phyloP scores from a whole-genome alignment of 2,888 invertebrate species.

The Lepas anatifera region DNA sequence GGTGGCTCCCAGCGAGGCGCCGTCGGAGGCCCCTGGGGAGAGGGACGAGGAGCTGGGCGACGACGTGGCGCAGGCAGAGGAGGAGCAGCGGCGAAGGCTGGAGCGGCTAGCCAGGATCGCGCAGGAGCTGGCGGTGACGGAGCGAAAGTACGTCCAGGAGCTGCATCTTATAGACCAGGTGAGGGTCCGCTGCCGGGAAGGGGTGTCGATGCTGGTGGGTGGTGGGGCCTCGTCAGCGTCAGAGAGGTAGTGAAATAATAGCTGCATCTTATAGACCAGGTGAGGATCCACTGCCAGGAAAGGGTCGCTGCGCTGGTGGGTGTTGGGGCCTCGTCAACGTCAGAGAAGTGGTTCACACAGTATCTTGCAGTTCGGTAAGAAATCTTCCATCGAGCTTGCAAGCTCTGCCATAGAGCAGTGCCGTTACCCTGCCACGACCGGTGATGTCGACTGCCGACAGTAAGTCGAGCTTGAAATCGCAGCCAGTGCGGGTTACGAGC shows the following conservation, averaged over 20 bases:
- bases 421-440: too few species aligned
- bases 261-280: conserved; percentile 7
- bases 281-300: background rate
- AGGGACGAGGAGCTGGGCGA: background rate
- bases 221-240: background rate
- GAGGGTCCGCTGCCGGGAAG: conserved; percentile 11
- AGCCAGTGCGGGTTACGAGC: too few species aligned
- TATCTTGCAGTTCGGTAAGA: too few species aligned
- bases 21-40: background rate
- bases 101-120: conserved; percentile 37
- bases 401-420: too few species aligned
- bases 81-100: background rate
- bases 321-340: too few species aligned
- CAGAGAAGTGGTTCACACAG: too few species aligned
- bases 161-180: conserved; percentile 49
- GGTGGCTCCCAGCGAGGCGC: background rate
- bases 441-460: too few species aligned
- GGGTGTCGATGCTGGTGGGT: too few species aligned
- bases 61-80: background rate
- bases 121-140: conserved; percentile 46
- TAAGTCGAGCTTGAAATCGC: background rate
- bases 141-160: conserved; percentile 46
- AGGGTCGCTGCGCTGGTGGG: too few species aligned
- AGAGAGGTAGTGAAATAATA: background rate
- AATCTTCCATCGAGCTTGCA: too few species aligned